These are phyloP conservation scores for Acanthopleura granulata DNA, from an alignment of 2,888 invertebrate species.

Conservation along the genomic window DNA sequence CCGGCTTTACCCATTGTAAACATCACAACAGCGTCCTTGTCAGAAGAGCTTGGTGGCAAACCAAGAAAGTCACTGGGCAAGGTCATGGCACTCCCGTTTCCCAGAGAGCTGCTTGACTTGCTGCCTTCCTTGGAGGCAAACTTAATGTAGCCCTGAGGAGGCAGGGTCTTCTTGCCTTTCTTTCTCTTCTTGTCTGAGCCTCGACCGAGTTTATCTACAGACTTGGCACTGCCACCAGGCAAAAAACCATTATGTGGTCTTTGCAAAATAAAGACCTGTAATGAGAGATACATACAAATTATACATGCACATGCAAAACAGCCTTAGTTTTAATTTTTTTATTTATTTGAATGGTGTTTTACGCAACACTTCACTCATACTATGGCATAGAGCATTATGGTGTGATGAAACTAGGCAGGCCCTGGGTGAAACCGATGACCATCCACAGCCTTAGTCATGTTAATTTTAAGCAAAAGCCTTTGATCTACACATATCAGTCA, in stretches of 20 bases:
- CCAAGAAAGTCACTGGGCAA: background rate
- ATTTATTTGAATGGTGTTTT: too few relatives aligned
- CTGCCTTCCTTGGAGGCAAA: background rate
- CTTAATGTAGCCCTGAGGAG: background rate
- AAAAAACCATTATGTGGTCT: background rate
- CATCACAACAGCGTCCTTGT: slow-evolving; percentile 1
- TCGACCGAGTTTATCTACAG: background rate
- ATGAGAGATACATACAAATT: background rate
- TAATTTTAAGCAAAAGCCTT: too few relatives aligned
- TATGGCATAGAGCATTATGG: too few relatives aligned
- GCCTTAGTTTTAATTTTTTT: too few relatives aligned
- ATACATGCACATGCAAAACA: too few relatives aligned
- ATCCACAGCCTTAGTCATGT: too few relatives aligned
- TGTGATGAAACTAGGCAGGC: too few relatives aligned
- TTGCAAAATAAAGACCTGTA: background rate
- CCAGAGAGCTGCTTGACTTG: background rate
- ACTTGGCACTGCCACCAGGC: background rate
- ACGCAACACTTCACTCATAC: too few relatives aligned
- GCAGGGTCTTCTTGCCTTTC: background rate
- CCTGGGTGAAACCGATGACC: too few relatives aligned
- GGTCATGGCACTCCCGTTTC: background rate
- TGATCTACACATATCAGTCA: too few relatives aligned
- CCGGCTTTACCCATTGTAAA: background rate
- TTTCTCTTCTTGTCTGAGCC: background rate
- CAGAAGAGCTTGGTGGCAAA: background rate